These are phyloP conservation scores for Betta splendens DNA, from an alignment of 2,797 vertebrate genomes.

Conservation along the genomic window DNA sequence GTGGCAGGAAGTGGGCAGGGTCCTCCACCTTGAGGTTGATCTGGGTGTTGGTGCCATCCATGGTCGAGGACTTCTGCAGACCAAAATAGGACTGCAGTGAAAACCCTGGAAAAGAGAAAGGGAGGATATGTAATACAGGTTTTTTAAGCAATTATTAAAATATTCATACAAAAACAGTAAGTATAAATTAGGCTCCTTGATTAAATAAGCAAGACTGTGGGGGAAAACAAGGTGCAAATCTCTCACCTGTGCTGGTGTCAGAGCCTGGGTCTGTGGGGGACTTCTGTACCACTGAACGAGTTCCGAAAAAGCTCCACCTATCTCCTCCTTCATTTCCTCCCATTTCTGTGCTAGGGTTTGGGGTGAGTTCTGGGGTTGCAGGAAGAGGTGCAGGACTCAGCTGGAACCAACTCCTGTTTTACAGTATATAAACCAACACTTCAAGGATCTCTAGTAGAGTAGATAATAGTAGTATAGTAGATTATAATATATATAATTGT, in stretches of 20 bases:
- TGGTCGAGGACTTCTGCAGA: conserved; percentile 89
- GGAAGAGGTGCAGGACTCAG: conserved; percentile 67
- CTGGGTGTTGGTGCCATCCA: conserved; percentile 89
- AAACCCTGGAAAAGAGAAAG: conserved; percentile 78
- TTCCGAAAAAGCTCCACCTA: conserved; percentile 81
- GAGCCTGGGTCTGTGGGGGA: conserved; percentile 82
- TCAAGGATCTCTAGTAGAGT: neutral
- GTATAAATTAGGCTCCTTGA: too few species aligned
- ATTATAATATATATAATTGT: neutral
- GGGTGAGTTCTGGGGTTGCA: conserved; percentile 59
- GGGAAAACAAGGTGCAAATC: neutral
- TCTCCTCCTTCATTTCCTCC: conserved; percentile 81
- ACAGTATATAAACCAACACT: conserved; percentile 6
- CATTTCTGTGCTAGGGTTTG: conserved; percentile 65
- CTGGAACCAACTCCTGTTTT: conserved; percentile 79
- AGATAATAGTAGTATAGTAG: too few species aligned
- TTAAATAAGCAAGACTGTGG: too few species aligned
- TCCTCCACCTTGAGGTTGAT: conserved; percentile 85
- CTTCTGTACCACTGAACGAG: conserved; percentile 79
- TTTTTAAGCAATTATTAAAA: too few species aligned
- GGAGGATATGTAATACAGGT: too few species aligned
- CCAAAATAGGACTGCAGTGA: conserved; percentile 90
- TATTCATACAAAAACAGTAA: too few species aligned
- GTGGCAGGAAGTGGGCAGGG: conserved; percentile 81
- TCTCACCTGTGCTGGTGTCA: conserved; percentile 74